Evolutionary conservation across 1,140 invertebrate genomes (phyloP), one percentile per base, ranked within the genome.

Genomic region (Halotydeus destructor): DNA sequence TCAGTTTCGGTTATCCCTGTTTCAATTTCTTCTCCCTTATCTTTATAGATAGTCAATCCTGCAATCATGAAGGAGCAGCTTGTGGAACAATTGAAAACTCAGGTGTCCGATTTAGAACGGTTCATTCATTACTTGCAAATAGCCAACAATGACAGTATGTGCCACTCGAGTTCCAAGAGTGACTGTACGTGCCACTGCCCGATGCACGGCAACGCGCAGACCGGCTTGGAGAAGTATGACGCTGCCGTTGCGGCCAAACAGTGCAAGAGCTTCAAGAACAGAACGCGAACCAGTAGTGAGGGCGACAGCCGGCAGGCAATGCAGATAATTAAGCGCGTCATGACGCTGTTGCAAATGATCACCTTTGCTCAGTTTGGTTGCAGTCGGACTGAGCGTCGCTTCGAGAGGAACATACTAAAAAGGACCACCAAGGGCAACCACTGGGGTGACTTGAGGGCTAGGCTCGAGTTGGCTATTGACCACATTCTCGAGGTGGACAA

Each of bases 41-140:
- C 41, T 44, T 68, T 70, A 3, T 67, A 94, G 69, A 75, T 94
- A 54, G 76, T 94, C 3, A 91, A 84, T 50, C 86, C 85, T 9
- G 69, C 89, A 44, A 81, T 89, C 57, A 86, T 93, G 65, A 96
- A 97, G 62, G 89, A 91, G 55, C 81, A 91, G 57, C 59, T 94
- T 16, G 86, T 98, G 3, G 69, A 66, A 26, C 93, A 99, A 60
- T 62, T 99, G 8, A 93, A 94, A 63, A 86, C 84, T 8, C 93
- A 99, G 61, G 85, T 99, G 36, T 72, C 75, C 34, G 93, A 98
- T 62, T 69, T 98, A 57, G 93, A 98, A 60, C 70, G 86, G 45
- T 98, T 97, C 58, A 96, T 99, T 54, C 73, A 81, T 52, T 88
- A 94, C 55, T 66, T 99, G 42, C 91, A 97, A 70, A 27, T 39